Base-by-base conservation (phyloP, 2,888 invertebrate genomes). In the Microplitis manilae region DNA sequence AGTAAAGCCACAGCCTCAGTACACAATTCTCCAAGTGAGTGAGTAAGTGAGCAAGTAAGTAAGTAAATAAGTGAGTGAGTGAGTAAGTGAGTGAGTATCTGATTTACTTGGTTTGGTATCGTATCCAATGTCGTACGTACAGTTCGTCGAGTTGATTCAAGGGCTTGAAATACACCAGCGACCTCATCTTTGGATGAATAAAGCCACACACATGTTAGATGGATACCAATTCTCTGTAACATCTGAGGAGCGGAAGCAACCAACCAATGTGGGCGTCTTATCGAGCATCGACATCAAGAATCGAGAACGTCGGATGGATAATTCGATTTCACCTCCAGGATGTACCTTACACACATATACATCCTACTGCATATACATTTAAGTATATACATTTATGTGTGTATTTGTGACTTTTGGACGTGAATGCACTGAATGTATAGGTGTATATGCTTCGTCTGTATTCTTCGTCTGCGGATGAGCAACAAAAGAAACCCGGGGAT, bases 291-390 rank as follows among this genome's bases (percentile, higher is more conserved):
- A 65, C 65, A 74, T 74, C 74, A 30, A 38, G 60, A 68, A 74
- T 74, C 39, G 68, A 60, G 68, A 60, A 73, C 67, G 68, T 59
- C 38, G 73, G 65, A 74, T 61, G 68, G 74, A 74, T 74, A 74
- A 74, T 74, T 74, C 68, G 74, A 74, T 74, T 74, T 74, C 74
- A 68, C 74, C 59, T 68, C 74, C 15, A 72, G 65, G 65, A 65
- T 65, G 38, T 65, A 38, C 65, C 65, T 65, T n/a, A 17, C 62
- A 30, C 65, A 65, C 20, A 20, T 30, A 30, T 20, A 50, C 50
- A 50, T 50, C 13, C 13, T 50, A 13, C 13, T 13, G 50, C 8
- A 50, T 50, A 13, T 50, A 2, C 13, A 13, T 50, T 4, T 50
- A 13, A 50, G 50, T 13, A 50, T 50, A 13, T 50, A 2, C 4